A percentile compares a stretch with the other conserved stretches of the same genome.
phyloP scores from a whole-genome alignment of 1,140 invertebrate genomes.

The Pseudomyrmex flavicornis region DNA sequence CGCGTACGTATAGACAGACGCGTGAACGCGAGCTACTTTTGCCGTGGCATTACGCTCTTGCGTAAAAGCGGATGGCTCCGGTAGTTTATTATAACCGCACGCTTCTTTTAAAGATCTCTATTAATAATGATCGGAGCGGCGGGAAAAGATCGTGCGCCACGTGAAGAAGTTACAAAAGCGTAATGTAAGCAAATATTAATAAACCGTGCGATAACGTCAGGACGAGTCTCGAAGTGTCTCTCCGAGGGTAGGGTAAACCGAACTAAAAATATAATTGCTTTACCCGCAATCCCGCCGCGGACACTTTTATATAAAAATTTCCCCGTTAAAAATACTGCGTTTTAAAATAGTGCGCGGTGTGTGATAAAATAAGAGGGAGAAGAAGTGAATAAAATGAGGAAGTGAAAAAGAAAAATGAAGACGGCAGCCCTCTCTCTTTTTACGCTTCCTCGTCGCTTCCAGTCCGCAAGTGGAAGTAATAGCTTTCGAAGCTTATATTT shows the following conservation, averaged over 20 bases:
- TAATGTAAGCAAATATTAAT: slow-evolving; percentile 63
- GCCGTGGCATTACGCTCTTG: not conserved
- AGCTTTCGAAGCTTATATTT: no score
- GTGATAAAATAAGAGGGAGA: slow-evolving; percentile 39
- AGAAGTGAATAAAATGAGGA: not conserved
- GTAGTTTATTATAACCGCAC: not conserved
- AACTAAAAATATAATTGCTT: slow-evolving; percentile 69
- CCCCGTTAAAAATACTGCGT: slow-evolving; percentile 64
- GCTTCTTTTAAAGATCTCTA: slow-evolving; percentile 35
- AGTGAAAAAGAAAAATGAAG: slow-evolving; percentile 1
- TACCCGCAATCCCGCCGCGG: slow-evolving; percentile 10
- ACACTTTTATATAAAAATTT: slow-evolving; percentile 71
- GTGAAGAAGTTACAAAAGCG: slow-evolving; percentile 44
- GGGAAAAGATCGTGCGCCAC: slow-evolving; percentile 44
- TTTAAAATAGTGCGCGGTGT: slow-evolving; percentile 62
- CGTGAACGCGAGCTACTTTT: not conserved
- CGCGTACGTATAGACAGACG: no score
- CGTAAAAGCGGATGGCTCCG: slow-evolving; percentile 8
- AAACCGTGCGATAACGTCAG: slow-evolving; percentile 70
- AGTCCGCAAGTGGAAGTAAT: no score
- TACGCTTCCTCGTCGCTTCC: no score
- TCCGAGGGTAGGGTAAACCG: slow-evolving; percentile 35
- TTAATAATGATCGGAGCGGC: slow-evolving; percentile 63
- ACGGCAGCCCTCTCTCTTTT: not conserved
- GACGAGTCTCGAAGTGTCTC: slow-evolving; percentile 16